phyloP scores from a whole-genome alignment of 1,140 invertebrate species.

The Maconellicoccus hirsutus region DNA sequence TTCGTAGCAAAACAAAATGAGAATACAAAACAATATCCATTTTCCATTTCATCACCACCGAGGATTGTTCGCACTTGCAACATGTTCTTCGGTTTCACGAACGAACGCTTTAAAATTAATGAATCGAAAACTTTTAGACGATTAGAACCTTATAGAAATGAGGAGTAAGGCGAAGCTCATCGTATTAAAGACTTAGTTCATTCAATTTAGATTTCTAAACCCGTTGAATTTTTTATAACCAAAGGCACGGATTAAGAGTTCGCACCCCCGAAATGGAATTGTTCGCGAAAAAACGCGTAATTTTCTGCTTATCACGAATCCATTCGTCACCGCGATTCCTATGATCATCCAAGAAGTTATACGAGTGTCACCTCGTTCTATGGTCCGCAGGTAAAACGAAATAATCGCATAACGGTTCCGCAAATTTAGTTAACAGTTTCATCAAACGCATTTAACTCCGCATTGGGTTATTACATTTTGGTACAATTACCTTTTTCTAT shows the following conservation, averaged over 20 bases:
- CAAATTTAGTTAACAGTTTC: constrained; percentile 21
- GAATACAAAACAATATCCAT: no score
- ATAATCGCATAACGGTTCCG: constrained; percentile 20
- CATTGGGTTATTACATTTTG: constrained; percentile 2
- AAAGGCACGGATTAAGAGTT: not conserved
- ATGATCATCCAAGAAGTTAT: not conserved
- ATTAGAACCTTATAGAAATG: not conserved
- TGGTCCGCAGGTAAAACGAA: not conserved
- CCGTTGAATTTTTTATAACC: not conserved
- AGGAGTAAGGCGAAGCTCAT: not conserved
- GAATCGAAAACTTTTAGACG: not conserved
- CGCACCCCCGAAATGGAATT: not conserved
- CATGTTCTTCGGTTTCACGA: no score
- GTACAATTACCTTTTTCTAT: constrained; percentile 11
- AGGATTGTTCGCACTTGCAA: no score
- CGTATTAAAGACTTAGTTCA: constrained; percentile 9
- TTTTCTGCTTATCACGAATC: not conserved
- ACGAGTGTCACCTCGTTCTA: no score
- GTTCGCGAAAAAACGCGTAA: no score
- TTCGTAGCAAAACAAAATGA: no score
- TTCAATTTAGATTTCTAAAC: not conserved
- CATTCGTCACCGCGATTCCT: not conserved
- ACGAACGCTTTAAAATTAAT: not conserved
- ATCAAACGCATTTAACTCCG: constrained; percentile 16
- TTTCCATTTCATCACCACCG: no score